Conservation (phyloP, 2,888 invertebrate genomes). For the Ochropleura plecta region DNA sequence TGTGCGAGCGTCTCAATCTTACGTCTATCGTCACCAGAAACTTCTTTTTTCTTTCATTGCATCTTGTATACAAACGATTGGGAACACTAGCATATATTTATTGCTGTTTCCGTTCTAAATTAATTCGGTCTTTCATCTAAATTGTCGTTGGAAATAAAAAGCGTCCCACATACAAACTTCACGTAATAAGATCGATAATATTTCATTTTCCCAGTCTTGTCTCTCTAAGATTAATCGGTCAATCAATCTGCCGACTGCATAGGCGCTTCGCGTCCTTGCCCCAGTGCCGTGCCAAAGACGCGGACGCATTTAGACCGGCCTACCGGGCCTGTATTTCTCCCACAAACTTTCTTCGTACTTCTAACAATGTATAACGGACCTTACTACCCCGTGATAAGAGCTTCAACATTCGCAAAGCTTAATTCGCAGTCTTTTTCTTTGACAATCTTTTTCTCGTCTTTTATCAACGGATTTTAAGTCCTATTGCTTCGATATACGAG, state of each 20-base stretch:
- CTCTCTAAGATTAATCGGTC: conserved; percentile 86
- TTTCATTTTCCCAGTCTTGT: conserved; percentile 67
- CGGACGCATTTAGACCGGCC: conserved; percentile 85
- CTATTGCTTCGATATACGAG: conserved; percentile 71
- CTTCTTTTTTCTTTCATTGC: conserved; percentile 1
- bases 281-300: conserved; percentile 87
- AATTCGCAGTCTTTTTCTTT: conserved; percentile 72
- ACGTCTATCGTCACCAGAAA: conserved; percentile 7
- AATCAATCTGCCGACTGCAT: conserved; percentile 87
- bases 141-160: conserved; percentile 34
- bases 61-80: conserved; percentile 35
- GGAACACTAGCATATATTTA: conserved; percentile 22
- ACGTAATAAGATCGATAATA: conserved; percentile 56
- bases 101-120: conserved; percentile 33
- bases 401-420: conserved; percentile 65
- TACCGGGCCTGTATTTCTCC: conserved; percentile 78
- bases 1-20: conserved; percentile 19
- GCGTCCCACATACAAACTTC: conserved; percentile 28
- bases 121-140: conserved; percentile 25
- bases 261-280: conserved; percentile 88
- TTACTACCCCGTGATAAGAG: conserved; percentile 73
- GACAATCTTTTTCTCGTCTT: conserved; percentile 72
- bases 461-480: conserved; percentile 72
- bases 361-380: conserved; percentile 79
- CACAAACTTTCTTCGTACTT: conserved; percentile 80